Base-by-base conservation (phyloP, 35 echinoderm and acorn worm species). In the Amphiura filiformis region DNA sequence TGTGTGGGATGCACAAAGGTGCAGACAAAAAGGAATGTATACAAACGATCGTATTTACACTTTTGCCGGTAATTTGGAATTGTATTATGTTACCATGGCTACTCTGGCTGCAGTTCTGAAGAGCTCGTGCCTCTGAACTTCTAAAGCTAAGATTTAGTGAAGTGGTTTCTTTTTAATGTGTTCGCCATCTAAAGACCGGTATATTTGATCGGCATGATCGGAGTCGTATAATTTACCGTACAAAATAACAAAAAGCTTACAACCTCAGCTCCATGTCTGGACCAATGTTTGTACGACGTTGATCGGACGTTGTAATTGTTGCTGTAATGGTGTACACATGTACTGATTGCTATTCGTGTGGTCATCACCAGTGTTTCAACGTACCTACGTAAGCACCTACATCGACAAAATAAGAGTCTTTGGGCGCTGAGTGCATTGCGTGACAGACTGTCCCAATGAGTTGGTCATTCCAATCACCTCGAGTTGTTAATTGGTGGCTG, bases 301-400 rank as follows among this genome's bases (percentile, higher is more conserved):
- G 37, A 38, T 13, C 34, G 7, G 35, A 12, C 14, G 13, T 37
- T 35, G 2, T 35, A 7, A 40, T 37, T 35, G 7, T 30, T 77
- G 28, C 14, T 9, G 9, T 39, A 11, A 12, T 26, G 4, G 4
- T 37, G 18, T 57, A 37, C 56, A 31, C 20, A 22, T 30, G 2
- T 39, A 84, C 44, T 52, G 7, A 7, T 11, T 52, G 7, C 44
- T 20, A 52, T 78, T 38, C 15, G 20, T 22, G 13, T 77, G n/a
- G n/a, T n/a, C n/a, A n/a, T 33, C 61, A 4, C 30, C 9, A 31
- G 23, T 57, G 2, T 1, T 1, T 32, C 14, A 1, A 76, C 84
- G 77, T 61, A 90, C 92, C 92, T 39, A 94, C 92, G 36, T 94
- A 94, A 41, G 92, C 88, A 1, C 92, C 92, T 22, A 94, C 88